Evolutionary conservation across 2,113 vertebrate genomes (phyloP).

Genomic region (Atrichornis clamosus): DNA sequence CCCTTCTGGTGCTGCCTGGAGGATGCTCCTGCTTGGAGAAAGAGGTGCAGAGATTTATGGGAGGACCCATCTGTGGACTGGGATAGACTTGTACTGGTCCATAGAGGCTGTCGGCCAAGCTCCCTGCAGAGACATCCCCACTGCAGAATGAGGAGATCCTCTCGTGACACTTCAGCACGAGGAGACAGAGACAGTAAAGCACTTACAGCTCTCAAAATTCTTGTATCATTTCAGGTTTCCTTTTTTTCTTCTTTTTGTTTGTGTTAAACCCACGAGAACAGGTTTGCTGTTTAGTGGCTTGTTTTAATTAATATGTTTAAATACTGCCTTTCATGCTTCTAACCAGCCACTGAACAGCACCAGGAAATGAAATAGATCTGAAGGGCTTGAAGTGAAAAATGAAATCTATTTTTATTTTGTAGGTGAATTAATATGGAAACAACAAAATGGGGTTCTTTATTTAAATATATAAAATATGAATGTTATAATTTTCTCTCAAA

Average conservation of each 20-base stretch:
- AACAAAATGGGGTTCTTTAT: neutral
- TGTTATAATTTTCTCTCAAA: neutral
- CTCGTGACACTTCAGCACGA: neutral
- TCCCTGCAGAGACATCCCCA: rapidly evolving
- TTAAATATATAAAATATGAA: neutral
- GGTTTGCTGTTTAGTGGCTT: neutral
- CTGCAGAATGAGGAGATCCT: neutral
- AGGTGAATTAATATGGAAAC: neutral
- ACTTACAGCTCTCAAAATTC: neutral
- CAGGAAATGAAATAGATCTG: neutral
- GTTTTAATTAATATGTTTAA: neutral
- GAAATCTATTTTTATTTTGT: neutral
- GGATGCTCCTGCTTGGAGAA: neutral
- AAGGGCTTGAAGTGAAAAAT: neutral
- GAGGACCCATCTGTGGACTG: neutral
- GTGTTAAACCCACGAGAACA: neutral
- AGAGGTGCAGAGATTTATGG: neutral
- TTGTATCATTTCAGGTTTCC: neutral
- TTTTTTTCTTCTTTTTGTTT: neutral
- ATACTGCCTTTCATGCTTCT: neutral
- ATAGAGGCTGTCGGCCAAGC: neutral
- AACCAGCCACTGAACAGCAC: neutral
- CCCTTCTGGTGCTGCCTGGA: neutral
- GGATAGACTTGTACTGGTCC: neutral
- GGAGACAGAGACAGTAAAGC: neutral